A percentile compares a stretch with the other conserved stretches of the same genome.
Evolutionary conservation across 2,888 invertebrate genomes (phyloP).

Genomic region (Cyclophora albipunctata): DNA sequence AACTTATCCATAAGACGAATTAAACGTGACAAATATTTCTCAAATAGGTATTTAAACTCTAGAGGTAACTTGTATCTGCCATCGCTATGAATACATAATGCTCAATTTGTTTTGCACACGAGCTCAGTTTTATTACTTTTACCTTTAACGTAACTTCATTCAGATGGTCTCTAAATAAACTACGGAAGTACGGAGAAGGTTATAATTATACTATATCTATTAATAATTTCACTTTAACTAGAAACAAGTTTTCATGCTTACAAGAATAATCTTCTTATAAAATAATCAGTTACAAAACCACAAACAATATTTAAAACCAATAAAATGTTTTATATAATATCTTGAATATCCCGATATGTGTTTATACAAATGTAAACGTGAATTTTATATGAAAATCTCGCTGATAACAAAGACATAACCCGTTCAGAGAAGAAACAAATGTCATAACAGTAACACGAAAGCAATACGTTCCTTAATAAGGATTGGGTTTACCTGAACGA

Average conservation of each 20-base stretch:
- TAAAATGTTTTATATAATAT: too few species aligned
- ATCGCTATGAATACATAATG: slow-evolving; percentile 32
- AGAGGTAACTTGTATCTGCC: slow-evolving; percentile 20
- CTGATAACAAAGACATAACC: too few species aligned
- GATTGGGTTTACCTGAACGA: slow-evolving; percentile 31
- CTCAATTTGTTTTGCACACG: slow-evolving; percentile 18
- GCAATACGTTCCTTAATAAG: slow-evolving; percentile 14
- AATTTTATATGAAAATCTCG: too few species aligned
- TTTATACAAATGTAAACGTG: too few species aligned
- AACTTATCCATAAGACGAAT: slow-evolving; percentile 4
- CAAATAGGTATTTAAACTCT: slow-evolving; percentile 19
- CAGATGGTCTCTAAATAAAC: not conserved
- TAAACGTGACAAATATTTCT: slow-evolving; percentile 23
- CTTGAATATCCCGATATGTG: too few species aligned
- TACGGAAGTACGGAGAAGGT: too few species aligned
- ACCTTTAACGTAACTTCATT: not conserved
- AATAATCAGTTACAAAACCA: too few species aligned
- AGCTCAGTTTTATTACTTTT: slow-evolving; percentile 14
- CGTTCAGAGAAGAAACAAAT: slow-evolving; percentile 3
- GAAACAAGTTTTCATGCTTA: too few species aligned
- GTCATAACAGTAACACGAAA: slow-evolving; percentile 7
- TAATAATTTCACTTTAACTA: too few species aligned
- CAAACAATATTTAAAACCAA: too few species aligned
- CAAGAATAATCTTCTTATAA: too few species aligned
- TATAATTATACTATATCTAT: too few species aligned